Percentiles rank a stretch among this genome's conserved stretches.
Evolutionary conservation across 1,140 invertebrate genomes (phyloP).

Genomic region (Oryzaephilus surinamensis): DNA sequence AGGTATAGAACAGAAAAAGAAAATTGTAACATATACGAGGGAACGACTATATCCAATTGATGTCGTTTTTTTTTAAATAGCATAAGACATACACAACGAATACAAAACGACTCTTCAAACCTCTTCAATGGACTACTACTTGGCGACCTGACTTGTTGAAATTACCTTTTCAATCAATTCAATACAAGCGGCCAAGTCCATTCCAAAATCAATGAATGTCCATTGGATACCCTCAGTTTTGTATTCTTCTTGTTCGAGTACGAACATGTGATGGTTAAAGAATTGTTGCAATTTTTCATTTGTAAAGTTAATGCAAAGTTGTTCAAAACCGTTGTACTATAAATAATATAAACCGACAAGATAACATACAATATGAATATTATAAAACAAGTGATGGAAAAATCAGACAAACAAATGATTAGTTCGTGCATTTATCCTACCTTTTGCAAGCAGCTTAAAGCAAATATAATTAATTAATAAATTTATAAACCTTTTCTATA

Average conservation of each 20-base stretch:
- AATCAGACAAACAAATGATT: slow-evolving; percentile 3
- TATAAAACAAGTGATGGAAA: no score
- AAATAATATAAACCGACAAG: slow-evolving; percentile 11
- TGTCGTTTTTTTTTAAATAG: no score
- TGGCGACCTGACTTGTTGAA: no score
- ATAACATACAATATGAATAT: no score
- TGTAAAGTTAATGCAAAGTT: slow-evolving; percentile 97
- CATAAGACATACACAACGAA: slow-evolving; percentile 11
- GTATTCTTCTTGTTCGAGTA: slow-evolving; percentile 94
- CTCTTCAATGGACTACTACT: not conserved
- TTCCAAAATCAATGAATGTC: slow-evolving; percentile 94
- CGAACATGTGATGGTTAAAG: slow-evolving; percentile 98
- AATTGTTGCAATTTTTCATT: slow-evolving; percentile 95
- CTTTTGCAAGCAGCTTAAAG: slow-evolving; percentile 2
- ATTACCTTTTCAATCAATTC: slow-evolving; percentile 92
- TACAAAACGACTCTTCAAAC: slow-evolving; percentile 2
- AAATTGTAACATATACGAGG: not conserved
- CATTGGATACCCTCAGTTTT: slow-evolving; percentile 87
- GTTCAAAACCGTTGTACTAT: slow-evolving; percentile 93
- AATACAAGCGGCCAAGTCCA: slow-evolving; percentile 92
- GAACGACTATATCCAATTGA: not conserved
- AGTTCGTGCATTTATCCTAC: no score
- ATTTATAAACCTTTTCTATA: slow-evolving; percentile 90
- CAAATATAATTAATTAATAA: slow-evolving; percentile 6
- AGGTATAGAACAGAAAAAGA: not conserved